These are phyloP conservation scores for Meloe dianella DNA, from an alignment of 2,888 invertebrate genomes.

Conservation along the genomic window DNA sequence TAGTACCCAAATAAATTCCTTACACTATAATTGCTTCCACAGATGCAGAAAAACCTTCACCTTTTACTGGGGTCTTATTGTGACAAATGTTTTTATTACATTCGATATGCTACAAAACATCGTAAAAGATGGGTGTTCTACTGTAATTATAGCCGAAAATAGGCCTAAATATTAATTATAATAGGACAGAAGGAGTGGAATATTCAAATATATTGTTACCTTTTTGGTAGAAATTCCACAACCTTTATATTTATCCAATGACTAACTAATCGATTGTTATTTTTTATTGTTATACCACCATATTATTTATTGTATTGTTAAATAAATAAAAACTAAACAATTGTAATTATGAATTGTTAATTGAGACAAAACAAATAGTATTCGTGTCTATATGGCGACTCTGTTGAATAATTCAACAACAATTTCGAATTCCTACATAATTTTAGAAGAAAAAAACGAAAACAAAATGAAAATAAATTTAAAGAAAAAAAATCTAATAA, in stretches of 20 bases:
- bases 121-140: no score
- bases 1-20: no score
- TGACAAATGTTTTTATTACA: no score
- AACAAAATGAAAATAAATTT: no score
- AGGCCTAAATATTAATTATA: background rate
- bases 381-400: background rate
- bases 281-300: slow-evolving; percentile 7
- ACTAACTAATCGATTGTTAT: slow-evolving; percentile 9
- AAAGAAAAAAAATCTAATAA: background rate
- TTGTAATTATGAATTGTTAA: slow-evolving; percentile 11
- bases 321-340: background rate
- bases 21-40: no score
- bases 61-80: no score
- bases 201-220: background rate
- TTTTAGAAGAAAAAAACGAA: background rate
- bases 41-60: no score
- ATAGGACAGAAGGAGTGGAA: background rate
- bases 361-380: background rate
- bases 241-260: slow-evolving; percentile 1
- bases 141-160: background rate
- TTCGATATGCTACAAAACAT: no score
- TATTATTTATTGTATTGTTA: slow-evolving; percentile 7
- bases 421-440: slow-evolving; percentile 13
- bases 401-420: slow-evolving; percentile 8
- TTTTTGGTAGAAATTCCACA: slow-evolving; percentile 2